These are phyloP conservation scores for Parnassius apollo DNA, from an alignment of 2,888 invertebrate species.

Conservation along the genomic window DNA sequence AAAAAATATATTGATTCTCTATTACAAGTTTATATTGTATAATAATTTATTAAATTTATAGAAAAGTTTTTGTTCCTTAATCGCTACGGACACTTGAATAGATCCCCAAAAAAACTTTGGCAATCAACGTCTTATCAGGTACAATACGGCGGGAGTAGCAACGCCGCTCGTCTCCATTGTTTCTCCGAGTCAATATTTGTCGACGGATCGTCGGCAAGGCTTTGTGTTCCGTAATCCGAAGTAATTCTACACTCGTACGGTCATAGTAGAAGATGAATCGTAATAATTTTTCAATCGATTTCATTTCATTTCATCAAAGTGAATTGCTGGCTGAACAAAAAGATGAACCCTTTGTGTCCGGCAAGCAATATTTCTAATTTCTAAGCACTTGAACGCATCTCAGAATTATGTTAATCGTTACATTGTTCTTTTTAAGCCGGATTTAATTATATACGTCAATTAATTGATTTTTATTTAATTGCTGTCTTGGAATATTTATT, in stretches of 20 bases:
- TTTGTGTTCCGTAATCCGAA: slow-evolving; percentile 70
- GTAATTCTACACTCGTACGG: slow-evolving; percentile 62
- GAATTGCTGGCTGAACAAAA: slow-evolving; percentile 57
- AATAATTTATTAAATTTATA: neutral
- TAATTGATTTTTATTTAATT: neutral
- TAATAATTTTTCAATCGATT: slow-evolving; percentile 73
- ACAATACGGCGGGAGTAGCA: slow-evolving; percentile 48
- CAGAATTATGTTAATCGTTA: slow-evolving; percentile 50
- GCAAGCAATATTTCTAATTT: slow-evolving; percentile 59
- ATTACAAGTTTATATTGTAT: no score
- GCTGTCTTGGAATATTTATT: no score
- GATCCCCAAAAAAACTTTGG: slow-evolving; percentile 32
- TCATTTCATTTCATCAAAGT: slow-evolving; percentile 62
- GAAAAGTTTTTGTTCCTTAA: slow-evolving; percentile 6
- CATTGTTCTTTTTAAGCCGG: slow-evolving; percentile 47
- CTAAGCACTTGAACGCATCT: slow-evolving; percentile 43
- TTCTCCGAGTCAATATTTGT: slow-evolving; percentile 81
- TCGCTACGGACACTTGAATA: slow-evolving; percentile 3
- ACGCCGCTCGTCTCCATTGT: slow-evolving; percentile 56
- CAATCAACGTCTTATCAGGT: slow-evolving; percentile 61
- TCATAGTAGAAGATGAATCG: slow-evolving; percentile 71
- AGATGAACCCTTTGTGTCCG: slow-evolving; percentile 60
- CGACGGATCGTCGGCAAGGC: slow-evolving; percentile 64
- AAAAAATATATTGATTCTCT: no score
- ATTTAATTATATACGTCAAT: slow-evolving; percentile 18